phyloP scores from a whole-genome alignment of 2,797 vertebrate genomes.

The Aulostomus chinensis region DNA sequence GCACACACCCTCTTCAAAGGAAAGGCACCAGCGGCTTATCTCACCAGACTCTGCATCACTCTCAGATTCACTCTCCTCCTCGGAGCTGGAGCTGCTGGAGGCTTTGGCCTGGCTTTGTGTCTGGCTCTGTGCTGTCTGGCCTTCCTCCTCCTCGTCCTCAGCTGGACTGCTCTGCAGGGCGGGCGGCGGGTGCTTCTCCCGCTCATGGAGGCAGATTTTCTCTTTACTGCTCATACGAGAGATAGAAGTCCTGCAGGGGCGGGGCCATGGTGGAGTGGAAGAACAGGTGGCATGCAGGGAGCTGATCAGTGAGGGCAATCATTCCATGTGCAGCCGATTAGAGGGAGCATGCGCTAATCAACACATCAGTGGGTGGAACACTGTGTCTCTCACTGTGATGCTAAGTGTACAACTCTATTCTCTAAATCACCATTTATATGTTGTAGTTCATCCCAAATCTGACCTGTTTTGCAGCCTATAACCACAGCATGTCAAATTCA shows the following conservation, averaged over 20 bases:
- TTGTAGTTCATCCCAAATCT: not conserved
- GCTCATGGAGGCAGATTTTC: conserved; percentile 85
- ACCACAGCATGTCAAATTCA: not conserved
- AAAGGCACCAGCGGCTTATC: not conserved
- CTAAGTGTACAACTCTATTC: conserved; percentile 1
- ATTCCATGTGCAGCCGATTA: conserved; percentile 78
- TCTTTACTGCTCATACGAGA: conserved; percentile 90
- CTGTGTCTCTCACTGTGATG: conserved; percentile 39
- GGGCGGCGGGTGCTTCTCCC: conserved; percentile 82
- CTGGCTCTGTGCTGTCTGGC: conserved; percentile 54
- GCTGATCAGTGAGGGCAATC: conserved; percentile 77
- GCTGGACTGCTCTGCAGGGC: conserved; percentile 78
- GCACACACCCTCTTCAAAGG: too few relatives aligned
- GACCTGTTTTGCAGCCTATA: not conserved
- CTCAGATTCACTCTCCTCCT: conserved; percentile 85
- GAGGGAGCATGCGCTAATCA: conserved; percentile 60
- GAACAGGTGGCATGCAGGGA: conserved; percentile 79
- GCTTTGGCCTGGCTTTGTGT: conserved; percentile 70
- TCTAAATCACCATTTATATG: too few relatives aligned
- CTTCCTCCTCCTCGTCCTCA: conserved; percentile 84
- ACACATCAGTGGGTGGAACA: conserved; percentile 31
- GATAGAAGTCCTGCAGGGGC: conserved; percentile 86
- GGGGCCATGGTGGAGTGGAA: conserved; percentile 61
- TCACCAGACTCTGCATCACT: conserved; percentile 84
- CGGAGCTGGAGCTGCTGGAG: conserved; percentile 86